Evolutionary conservation across 2,888 invertebrate genomes (phyloP).

Genomic region (Protodeltote pygarga): DNA sequence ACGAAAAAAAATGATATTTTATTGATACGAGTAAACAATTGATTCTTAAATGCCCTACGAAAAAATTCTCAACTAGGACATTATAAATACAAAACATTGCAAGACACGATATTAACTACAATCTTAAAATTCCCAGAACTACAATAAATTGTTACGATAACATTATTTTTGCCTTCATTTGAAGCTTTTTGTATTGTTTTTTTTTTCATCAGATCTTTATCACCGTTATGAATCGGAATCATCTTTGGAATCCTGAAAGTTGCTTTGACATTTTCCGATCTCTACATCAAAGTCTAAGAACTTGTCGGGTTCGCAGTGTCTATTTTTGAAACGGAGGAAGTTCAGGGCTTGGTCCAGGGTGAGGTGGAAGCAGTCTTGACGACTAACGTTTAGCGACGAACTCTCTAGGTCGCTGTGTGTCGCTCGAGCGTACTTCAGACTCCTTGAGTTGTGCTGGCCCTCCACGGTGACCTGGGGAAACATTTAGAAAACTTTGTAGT

Average conservation of each 20-base stretch:
- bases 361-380: constrained; percentile 79
- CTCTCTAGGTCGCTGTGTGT: constrained; percentile 80
- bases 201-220: too few relatives aligned
- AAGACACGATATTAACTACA: too few relatives aligned
- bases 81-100: too few relatives aligned
- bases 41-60: too few relatives aligned
- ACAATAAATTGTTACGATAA: too few relatives aligned
- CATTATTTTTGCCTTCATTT: too few relatives aligned
- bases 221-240: constrained; percentile 59
- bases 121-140: too few relatives aligned
- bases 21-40: too few relatives aligned
- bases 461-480: constrained; percentile 64
- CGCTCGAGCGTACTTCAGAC: constrained; percentile 67
- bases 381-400: constrained; percentile 63
- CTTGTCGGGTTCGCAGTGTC: constrained; percentile 68
- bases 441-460: constrained; percentile 68
- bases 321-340: constrained; percentile 70
- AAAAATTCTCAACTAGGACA: too few relatives aligned
- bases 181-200: too few relatives aligned
- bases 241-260: constrained; percentile 40
- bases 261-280: constrained; percentile 49
- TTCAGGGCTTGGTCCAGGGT: constrained; percentile 75
- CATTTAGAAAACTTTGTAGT: background rate
- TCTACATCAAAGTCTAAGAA: constrained; percentile 65
- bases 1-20: too few relatives aligned